Percentiles rank a stretch among this genome's conserved stretches.
These are phyloP conservation scores for Lepus townsendii DNA, from an alignment of 2,797 vertebrate species.

Conservation along the genomic window DNA sequence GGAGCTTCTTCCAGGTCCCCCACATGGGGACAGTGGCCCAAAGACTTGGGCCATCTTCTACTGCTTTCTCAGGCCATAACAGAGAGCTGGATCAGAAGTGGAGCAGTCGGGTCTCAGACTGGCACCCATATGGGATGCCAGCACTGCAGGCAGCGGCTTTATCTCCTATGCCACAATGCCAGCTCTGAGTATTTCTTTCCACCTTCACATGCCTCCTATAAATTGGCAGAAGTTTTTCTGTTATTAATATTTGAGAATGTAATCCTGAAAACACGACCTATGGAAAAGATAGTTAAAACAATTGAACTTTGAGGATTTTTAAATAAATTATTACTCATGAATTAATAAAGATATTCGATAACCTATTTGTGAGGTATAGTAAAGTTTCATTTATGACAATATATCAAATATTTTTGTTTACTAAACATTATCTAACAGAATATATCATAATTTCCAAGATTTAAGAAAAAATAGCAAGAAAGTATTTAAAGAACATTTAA, in stretches of 20 bases:
- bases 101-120: too few relatives aligned
- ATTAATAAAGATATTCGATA: slow-evolving; percentile 52
- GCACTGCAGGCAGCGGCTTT: too few relatives aligned
- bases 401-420: slow-evolving; percentile 49
- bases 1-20: too few relatives aligned
- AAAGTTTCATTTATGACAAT: slow-evolving; percentile 50
- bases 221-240: not conserved
- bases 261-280: slow-evolving; percentile 38
- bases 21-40: too few relatives aligned
- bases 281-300: slow-evolving; percentile 48
- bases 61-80: too few relatives aligned
- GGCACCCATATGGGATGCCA: too few relatives aligned
- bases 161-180: too few relatives aligned
- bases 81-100: too few relatives aligned
- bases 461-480: not conserved
- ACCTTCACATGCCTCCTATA: not conserved
- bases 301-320: slow-evolving; percentile 43
- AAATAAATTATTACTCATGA: slow-evolving; percentile 51
- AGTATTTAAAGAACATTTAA: slow-evolving; percentile 51
- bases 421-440: slow-evolving; percentile 6
- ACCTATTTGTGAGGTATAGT: slow-evolving; percentile 2
- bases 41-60: too few relatives aligned
- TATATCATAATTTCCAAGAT: not conserved
- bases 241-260: slow-evolving; percentile 38
- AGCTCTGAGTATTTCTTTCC: not conserved